These are phyloP conservation scores for Ditylenchus dipsaci DNA, from an alignment of 1,140 invertebrate genomes.

Conservation along the genomic window DNA sequence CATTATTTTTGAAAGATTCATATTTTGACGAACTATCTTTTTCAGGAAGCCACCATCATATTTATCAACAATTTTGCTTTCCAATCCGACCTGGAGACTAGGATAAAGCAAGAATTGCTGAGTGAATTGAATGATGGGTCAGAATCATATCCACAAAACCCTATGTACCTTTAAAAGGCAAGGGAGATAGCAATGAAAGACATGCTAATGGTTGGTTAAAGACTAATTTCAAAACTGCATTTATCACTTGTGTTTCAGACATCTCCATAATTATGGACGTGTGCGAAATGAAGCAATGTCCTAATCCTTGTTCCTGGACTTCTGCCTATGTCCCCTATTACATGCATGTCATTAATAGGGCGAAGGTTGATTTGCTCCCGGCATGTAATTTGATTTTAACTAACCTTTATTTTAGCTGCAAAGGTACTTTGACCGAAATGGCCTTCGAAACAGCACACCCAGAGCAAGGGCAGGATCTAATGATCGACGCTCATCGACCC, in stretches of 20 bases:
- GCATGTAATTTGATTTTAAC: conserved; percentile 13
- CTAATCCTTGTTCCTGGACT: conserved; percentile 53
- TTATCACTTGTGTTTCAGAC: conserved; percentile 35
- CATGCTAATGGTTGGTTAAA: conserved; percentile 42
- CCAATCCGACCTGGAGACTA: conserved; percentile 44
- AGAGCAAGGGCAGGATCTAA: conserved; percentile 8
- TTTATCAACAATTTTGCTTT: conserved; percentile 58
- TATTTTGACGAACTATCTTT: too few relatives aligned
- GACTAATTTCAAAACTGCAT: not conserved
- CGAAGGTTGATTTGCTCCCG: conserved; percentile 28
- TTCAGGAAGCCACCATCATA: conserved; percentile 52
- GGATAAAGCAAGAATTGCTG: conserved; percentile 49
- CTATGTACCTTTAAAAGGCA: conserved; percentile 26
- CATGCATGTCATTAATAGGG: conserved; percentile 48
- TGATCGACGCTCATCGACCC: conserved; percentile 35
- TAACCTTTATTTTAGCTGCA: conserved; percentile 33
- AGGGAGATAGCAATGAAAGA: conserved; percentile 37
- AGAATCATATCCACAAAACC: conserved; percentile 52
- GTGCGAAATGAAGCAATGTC: conserved; percentile 38
- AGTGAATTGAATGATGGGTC: conserved; percentile 49
- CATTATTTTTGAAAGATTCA: too few relatives aligned
- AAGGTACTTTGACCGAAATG: conserved; percentile 26
- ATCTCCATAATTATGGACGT: conserved; percentile 51
- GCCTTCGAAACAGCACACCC: too few relatives aligned
- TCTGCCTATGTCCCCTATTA: conserved; percentile 53